These are phyloP conservation scores for Catostomus latipinnis DNA, from an alignment of 2,797 vertebrate species.

Conservation along the genomic window DNA sequence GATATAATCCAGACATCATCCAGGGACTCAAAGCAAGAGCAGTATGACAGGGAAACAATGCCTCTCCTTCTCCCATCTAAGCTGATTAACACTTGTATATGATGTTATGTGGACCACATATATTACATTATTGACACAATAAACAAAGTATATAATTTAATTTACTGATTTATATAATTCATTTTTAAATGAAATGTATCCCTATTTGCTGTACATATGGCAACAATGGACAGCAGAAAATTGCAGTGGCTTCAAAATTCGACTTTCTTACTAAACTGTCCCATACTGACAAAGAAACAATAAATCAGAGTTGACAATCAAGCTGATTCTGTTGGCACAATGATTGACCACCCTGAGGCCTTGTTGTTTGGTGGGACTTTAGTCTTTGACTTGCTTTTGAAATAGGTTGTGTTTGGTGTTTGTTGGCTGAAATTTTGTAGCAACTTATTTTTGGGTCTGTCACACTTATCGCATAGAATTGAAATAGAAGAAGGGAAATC, in stretches of 20 bases:
- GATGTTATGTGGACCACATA: slow-evolving; percentile 4
- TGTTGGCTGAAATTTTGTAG: background rate
- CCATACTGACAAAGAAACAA: background rate
- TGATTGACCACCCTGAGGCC: background rate
- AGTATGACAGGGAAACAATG: slow-evolving; percentile 12
- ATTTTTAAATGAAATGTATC: background rate
- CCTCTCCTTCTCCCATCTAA: slow-evolving; percentile 12
- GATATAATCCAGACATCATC: slow-evolving; percentile 47
- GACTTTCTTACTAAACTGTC: background rate
- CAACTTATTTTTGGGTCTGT: too few species aligned
- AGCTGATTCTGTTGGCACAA: background rate
- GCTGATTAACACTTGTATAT: background rate
- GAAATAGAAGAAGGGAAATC: too few species aligned
- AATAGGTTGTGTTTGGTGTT: background rate
- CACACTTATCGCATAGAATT: too few species aligned
- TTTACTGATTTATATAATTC: background rate
- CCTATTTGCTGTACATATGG: background rate
- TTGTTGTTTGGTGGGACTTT: background rate
- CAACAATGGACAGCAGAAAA: background rate
- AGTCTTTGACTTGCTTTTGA: slow-evolving; percentile 3
- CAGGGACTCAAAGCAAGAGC: background rate
- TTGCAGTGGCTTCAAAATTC: background rate
- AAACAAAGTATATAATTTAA: slow-evolving; percentile 6
- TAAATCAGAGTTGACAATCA: slow-evolving; percentile 27
- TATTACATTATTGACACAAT: background rate